Percentiles rank a stretch among this genome's conserved stretches.
Conservation (phyloP, 1,140 invertebrate genomes). For the Zaprionus camerounensis region DNA sequence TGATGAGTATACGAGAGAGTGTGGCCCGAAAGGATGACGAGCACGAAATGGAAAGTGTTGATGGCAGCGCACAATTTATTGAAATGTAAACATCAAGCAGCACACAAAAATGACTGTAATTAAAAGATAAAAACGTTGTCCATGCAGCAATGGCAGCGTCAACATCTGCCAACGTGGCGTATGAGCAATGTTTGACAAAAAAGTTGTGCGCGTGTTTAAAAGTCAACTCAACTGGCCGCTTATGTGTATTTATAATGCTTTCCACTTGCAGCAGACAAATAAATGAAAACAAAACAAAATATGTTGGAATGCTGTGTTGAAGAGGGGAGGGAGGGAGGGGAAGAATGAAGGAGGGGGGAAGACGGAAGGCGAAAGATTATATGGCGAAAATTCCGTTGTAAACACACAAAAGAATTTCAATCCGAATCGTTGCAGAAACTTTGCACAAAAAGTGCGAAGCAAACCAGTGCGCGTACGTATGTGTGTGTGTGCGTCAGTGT, state of each 20-base stretch:
- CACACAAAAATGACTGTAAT: slow-evolving; percentile 67
- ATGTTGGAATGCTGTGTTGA: not conserved
- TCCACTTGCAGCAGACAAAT: slow-evolving; percentile 37
- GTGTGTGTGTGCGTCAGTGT: slow-evolving; percentile 1
- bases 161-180: slow-evolving; percentile 43
- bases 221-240: slow-evolving; percentile 49
- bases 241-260: slow-evolving; percentile 15
- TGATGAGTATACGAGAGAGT: slow-evolving; percentile 60
- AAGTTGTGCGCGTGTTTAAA: slow-evolving; percentile 17
- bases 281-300: slow-evolving; percentile 23
- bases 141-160: slow-evolving; percentile 1
- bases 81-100: slow-evolving; percentile 76
- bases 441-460: slow-evolving; percentile 50
- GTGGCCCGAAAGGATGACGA: slow-evolving; percentile 34
- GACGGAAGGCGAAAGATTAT: slow-evolving; percentile 35
- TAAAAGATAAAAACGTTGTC: slow-evolving; percentile 67
- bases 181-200: slow-evolving; percentile 43
- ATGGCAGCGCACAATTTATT: slow-evolving; percentile 70
- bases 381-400: slow-evolving; percentile 65
- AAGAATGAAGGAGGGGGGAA: not conserved
- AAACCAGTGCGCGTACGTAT: slow-evolving; percentile 29
- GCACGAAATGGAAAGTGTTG: slow-evolving; percentile 38
- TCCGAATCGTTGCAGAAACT: slow-evolving; percentile 73
- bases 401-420: slow-evolving; percentile 81
- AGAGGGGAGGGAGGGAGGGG: not conserved